Conservation (phyloP, 2,113 vertebrate species). For the Pseudonaja textilis region DNA sequence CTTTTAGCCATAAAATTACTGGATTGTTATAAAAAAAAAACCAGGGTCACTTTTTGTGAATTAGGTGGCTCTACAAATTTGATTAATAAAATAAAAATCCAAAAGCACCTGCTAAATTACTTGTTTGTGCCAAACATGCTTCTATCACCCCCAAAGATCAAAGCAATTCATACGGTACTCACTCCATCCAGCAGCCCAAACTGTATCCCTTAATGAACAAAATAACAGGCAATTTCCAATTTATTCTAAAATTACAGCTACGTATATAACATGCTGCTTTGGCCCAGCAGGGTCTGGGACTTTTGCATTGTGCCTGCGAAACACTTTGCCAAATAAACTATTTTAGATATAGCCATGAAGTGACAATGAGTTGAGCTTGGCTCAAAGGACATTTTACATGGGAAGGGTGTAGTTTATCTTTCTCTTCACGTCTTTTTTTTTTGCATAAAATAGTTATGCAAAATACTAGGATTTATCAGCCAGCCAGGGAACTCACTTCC, state of each 20-base stretch:
- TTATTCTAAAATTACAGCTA: not conserved
- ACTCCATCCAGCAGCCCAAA: not conserved
- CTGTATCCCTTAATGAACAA: not conserved
- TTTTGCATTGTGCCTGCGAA: not conserved
- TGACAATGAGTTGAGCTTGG: not conserved
- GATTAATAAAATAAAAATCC: not conserved
- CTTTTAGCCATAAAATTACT: not conserved
- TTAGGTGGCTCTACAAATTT: not conserved
- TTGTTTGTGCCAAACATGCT: not conserved
- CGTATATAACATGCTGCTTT: not conserved
- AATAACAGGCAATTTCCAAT: not conserved
- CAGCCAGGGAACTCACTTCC: not conserved
- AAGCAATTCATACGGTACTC: not conserved
- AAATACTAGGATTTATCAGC: not conserved
- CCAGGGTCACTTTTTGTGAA: not conserved
- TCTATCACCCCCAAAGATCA: not conserved
- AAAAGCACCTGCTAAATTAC: not conserved
- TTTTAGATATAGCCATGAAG: not conserved
- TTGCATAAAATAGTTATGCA: not conserved
- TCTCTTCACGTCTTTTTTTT: not conserved
- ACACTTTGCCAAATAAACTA: not conserved
- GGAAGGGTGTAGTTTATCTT: not conserved
- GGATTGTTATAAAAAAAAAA: not conserved
- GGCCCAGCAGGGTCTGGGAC: not conserved
- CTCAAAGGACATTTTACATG: not conserved